Conservation (phyloP, 1,140 invertebrate genomes). For the Pteromalus puparum region DNA sequence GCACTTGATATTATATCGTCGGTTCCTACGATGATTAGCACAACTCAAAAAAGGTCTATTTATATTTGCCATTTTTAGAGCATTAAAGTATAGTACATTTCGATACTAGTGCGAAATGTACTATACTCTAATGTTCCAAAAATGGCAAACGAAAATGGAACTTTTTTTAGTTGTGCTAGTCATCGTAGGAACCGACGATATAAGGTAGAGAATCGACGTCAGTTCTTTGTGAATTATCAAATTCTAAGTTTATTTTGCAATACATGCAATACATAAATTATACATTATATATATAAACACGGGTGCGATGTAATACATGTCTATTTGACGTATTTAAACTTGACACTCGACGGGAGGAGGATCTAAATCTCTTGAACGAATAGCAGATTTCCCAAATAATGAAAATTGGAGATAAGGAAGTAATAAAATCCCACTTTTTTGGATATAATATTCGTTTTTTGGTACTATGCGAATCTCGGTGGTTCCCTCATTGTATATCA, state of each 20-base stretch:
- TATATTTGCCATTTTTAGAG: too few relatives aligned
- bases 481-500: slow-evolving; percentile 6
- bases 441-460: slow-evolving; percentile 13
- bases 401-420: background rate
- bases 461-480: slow-evolving; percentile 21
- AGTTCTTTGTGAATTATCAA: slow-evolving; percentile 12
- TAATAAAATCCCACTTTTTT: background rate
- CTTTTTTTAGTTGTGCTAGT: too few relatives aligned
- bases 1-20: background rate
- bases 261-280: slow-evolving; percentile 14
- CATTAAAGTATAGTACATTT: too few relatives aligned
- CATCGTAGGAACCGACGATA: too few relatives aligned
- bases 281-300: slow-evolving; percentile 10
- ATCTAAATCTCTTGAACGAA: background rate
- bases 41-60: too few relatives aligned
- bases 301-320: background rate
- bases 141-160: too few relatives aligned
- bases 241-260: background rate
- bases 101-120: too few relatives aligned
- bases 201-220: background rate
- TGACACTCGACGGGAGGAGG: background rate
- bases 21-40: too few relatives aligned
- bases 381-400: background rate
- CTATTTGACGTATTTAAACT: background rate
- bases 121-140: too few relatives aligned